Evolutionary conservation across 2,888 invertebrate genomes (phyloP).

Genomic region (Agrenia bidenticulata): DNA sequence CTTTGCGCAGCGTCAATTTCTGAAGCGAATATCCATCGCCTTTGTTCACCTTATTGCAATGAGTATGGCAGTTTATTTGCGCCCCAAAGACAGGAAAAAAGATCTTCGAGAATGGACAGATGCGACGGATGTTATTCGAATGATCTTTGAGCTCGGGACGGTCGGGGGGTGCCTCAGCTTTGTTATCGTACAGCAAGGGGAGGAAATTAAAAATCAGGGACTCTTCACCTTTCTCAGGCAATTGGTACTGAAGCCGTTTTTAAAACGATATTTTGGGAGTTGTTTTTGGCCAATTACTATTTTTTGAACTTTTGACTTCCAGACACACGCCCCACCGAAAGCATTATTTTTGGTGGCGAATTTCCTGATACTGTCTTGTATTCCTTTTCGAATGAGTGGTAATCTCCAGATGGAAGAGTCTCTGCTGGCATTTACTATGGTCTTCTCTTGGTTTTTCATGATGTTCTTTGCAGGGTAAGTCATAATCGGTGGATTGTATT

Average conservation of each 20-base stretch:
- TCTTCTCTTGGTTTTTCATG: conserved; percentile 94
- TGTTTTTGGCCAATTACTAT: too few relatives aligned
- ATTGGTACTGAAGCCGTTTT: conserved; percentile 60
- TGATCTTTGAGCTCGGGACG: conserved; percentile 81
- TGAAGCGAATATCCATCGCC: conserved; percentile 84
- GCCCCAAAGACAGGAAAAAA: conserved; percentile 69
- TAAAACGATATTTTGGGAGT: not conserved
- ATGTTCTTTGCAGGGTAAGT: conserved; percentile 98
- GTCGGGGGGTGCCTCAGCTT: conserved; percentile 83
- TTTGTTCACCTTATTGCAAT: conserved; percentile 82
- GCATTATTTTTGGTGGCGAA: conserved; percentile 90
- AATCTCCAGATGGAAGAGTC: conserved; percentile 84
- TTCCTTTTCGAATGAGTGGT: conserved; percentile 77
- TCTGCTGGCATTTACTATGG: conserved; percentile 85
- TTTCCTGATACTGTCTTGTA: conserved; percentile 81
- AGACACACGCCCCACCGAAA: conserved; percentile 94
- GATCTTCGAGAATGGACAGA: conserved; percentile 58
- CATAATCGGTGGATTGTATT: too few relatives aligned
- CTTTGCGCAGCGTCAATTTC: conserved; percentile 92
- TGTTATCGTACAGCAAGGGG: conserved; percentile 86
- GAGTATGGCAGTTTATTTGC: conserved; percentile 85
- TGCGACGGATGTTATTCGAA: conserved; percentile 60
- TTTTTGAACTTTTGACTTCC: conserved; percentile 51
- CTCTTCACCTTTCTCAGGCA: conserved; percentile 85
- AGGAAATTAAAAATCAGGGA: conserved; percentile 93